Evolutionary conservation across 2,888 invertebrate genomes (phyloP).

Genomic region (Caenorhabditis parvicauda): DNA sequence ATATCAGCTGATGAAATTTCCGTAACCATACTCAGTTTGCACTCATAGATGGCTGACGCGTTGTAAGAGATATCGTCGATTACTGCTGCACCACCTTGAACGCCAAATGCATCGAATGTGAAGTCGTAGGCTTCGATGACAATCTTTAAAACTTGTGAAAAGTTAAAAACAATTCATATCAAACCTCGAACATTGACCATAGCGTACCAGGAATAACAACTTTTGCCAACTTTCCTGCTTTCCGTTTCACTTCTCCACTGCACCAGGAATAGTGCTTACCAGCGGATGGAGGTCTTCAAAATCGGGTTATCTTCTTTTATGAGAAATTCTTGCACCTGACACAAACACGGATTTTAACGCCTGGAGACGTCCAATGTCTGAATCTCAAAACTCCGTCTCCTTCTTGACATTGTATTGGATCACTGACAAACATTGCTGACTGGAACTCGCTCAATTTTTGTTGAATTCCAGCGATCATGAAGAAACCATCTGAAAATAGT

Average conservation of each 20-base stretch:
- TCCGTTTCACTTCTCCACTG: slow-evolving; percentile 37
- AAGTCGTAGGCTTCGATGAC: slow-evolving; percentile 54
- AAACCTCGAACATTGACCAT: slow-evolving; percentile 45
- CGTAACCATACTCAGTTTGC: slow-evolving; percentile 24
- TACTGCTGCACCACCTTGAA: slow-evolving; percentile 50
- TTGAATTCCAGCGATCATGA: slow-evolving; percentile 43
- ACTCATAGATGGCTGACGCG: slow-evolving; percentile 35
- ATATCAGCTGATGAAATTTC: neutral
- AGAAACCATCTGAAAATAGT: slow-evolving; percentile 39
- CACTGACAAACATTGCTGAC: slow-evolving; percentile 48
- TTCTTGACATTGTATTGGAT: slow-evolving; percentile 54
- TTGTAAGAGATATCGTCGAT: slow-evolving; percentile 52
- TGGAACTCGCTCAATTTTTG: slow-evolving; percentile 29
- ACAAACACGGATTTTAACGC: slow-evolving; percentile 49
- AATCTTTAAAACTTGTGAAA: slow-evolving; percentile 32
- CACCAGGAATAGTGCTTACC: slow-evolving; percentile 51
- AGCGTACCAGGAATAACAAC: slow-evolving; percentile 52
- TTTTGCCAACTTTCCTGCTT: slow-evolving; percentile 41
- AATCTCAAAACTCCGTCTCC: slow-evolving; percentile 49
- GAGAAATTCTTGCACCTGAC: slow-evolving; percentile 19
- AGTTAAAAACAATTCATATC: neutral
- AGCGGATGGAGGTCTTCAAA: slow-evolving; percentile 32
- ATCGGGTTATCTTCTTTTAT: neutral
- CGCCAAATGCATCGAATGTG: slow-evolving; percentile 47
- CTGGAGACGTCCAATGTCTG: slow-evolving; percentile 51